A percentile compares a stretch with the other conserved stretches of the same genome.
These are phyloP conservation scores for Scomber japonicus DNA, from an alignment of 2,113 vertebrate species.

Conservation along the genomic window DNA sequence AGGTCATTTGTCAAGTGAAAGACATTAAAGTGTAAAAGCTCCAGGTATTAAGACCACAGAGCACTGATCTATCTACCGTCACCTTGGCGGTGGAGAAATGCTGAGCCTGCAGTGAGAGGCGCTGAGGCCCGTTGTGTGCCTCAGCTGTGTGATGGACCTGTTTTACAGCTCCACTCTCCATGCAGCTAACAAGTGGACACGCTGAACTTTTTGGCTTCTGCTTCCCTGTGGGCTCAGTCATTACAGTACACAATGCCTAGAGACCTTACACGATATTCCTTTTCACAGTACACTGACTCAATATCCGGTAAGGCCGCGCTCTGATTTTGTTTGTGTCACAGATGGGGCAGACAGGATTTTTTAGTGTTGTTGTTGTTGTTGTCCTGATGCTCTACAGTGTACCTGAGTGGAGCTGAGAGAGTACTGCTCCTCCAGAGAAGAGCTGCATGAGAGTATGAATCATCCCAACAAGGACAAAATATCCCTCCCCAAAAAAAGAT, in stretches of 20 bases:
- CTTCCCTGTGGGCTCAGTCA: slow-evolving; percentile 23
- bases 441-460: slow-evolving; percentile 24
- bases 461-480: not conserved
- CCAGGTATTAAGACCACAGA: slow-evolving; percentile 45
- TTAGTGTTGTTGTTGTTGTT: slow-evolving; percentile 22
- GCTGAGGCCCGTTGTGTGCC: not conserved
- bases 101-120: slow-evolving; percentile 53
- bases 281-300: slow-evolving; percentile 43
- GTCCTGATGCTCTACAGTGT: slow-evolving; percentile 23
- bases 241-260: slow-evolving; percentile 29
- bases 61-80: slow-evolving; percentile 54
- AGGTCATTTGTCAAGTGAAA: slow-evolving; percentile 63
- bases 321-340: not conserved
- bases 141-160: slow-evolving; percentile 29
- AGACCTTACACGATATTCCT: slow-evolving; percentile 32
- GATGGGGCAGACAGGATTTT: not conserved
- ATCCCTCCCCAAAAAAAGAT: not conserved
- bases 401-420: not conserved
- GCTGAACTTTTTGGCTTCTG: slow-evolving; percentile 38
- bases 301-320: slow-evolving; percentile 10
- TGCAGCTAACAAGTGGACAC: slow-evolving; percentile 43
- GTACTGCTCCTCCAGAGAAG: slow-evolving; percentile 1
- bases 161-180: slow-evolving; percentile 29
- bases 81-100: slow-evolving; percentile 41
- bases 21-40: slow-evolving; percentile 59